Conservation (phyloP, 2,113 vertebrate species). For the Myodes glareolus region DNA sequence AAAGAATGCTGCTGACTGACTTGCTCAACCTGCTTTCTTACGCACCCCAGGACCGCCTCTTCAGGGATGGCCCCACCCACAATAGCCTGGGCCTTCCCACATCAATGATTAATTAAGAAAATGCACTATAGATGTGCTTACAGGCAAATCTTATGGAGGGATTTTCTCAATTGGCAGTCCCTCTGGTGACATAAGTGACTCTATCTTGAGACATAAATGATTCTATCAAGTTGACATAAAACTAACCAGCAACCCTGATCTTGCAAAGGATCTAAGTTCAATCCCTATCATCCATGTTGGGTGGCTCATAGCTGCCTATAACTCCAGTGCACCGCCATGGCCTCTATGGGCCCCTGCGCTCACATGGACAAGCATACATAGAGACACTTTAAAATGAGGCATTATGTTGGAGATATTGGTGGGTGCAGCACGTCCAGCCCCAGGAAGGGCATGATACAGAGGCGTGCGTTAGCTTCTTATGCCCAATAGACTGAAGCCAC, state of each 20-base stretch:
- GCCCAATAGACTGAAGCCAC: fast-evolving
- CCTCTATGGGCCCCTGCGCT: neutral
- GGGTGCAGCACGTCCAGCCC: neutral
- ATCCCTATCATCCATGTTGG: neutral
- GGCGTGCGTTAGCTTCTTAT: neutral
- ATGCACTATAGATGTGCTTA: neutral
- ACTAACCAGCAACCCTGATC: neutral
- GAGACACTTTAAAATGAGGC: neutral
- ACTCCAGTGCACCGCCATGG: too few species aligned
- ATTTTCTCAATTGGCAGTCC: neutral
- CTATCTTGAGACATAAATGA: neutral
- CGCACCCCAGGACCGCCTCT: neutral
- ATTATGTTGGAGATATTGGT: too few species aligned
- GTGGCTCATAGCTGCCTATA: neutral
- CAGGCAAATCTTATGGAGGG: neutral
- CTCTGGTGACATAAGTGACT: neutral
- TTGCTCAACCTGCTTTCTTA: neutral
- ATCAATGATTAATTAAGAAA: neutral
- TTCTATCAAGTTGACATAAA: neutral
- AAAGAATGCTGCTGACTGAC: neutral
- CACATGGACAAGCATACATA: neutral
- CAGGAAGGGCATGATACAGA: neutral
- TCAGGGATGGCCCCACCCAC: neutral
- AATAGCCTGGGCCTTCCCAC: neutral
- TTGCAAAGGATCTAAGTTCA: neutral